A percentile compares a stretch with the other conserved stretches of the same genome.
These are phyloP conservation scores for Macrosiphum euphorbiae DNA, from an alignment of 2,888 invertebrate genomes.

Conservation along the genomic window DNA sequence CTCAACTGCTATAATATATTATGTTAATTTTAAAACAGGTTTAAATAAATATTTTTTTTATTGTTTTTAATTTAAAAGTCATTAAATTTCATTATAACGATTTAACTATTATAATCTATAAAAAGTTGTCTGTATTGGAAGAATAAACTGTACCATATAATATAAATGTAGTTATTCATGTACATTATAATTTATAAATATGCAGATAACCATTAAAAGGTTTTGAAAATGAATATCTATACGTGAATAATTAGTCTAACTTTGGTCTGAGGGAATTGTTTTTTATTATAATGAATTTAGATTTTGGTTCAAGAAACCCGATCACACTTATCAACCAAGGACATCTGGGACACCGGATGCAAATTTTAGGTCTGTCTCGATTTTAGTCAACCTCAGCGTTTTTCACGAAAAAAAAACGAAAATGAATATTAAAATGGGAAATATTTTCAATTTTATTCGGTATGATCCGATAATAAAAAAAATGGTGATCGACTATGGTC, in stretches of 20 bases:
- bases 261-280: neutral
- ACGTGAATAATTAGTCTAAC: neutral
- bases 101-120: neutral
- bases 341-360: constrained; percentile 35
- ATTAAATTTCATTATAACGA: neutral
- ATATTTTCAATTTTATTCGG: neutral
- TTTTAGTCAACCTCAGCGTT: constrained; percentile 25
- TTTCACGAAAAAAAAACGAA: constrained; percentile 1
- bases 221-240: neutral
- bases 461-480: constrained; percentile 33
- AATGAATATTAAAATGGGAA: constrained; percentile 44
- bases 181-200: neutral
- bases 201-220: neutral
- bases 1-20: neutral
- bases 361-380: constrained; percentile 17
- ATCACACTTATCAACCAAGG: constrained; percentile 5
- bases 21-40: neutral
- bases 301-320: constrained; percentile 46
- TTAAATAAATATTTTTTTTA: neutral
- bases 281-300: neutral
- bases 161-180: neutral
- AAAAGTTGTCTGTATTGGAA: neutral
- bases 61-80: neutral
- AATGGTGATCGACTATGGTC: neutral
- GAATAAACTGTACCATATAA: neutral